These are phyloP conservation scores for Talpa occidentalis DNA, from an alignment of 2,113 vertebrate species.

Conservation along the genomic window DNA sequence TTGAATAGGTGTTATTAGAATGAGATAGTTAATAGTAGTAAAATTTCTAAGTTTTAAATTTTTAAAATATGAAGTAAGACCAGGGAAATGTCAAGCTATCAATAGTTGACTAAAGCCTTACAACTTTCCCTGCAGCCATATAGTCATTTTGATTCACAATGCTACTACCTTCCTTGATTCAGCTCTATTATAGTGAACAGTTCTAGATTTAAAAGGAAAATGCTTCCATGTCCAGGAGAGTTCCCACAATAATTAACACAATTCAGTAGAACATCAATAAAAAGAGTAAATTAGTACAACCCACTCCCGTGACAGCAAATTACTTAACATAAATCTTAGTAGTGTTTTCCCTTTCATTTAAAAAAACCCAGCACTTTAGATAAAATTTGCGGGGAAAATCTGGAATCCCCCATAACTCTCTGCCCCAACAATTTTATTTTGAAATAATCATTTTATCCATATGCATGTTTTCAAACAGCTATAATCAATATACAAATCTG, in stretches of 20 bases:
- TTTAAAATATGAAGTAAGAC: constrained; percentile 13
- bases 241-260: not conserved
- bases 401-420: not conserved
- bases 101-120: not conserved
- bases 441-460: not conserved
- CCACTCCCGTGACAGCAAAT: not conserved
- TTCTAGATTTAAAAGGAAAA: not conserved
- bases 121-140: not conserved
- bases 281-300: not conserved
- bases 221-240: not conserved
- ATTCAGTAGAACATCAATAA: not conserved
- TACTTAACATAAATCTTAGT: constrained; percentile 33
- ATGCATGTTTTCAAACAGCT: not conserved
- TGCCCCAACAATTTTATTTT: not conserved
- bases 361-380: not conserved
- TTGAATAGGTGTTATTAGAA: not conserved
- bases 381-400: not conserved
- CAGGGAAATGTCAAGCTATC: not conserved
- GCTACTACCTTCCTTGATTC: not conserved
- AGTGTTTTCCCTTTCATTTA: not conserved
- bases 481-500: not conserved
- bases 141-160: constrained; percentile 6
- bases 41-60: constrained; percentile 17
- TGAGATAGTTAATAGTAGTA: not conserved
- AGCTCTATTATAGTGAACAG: not conserved